Conservation (phyloP, 2,113 vertebrate genomes). For the Ia io region DNA sequence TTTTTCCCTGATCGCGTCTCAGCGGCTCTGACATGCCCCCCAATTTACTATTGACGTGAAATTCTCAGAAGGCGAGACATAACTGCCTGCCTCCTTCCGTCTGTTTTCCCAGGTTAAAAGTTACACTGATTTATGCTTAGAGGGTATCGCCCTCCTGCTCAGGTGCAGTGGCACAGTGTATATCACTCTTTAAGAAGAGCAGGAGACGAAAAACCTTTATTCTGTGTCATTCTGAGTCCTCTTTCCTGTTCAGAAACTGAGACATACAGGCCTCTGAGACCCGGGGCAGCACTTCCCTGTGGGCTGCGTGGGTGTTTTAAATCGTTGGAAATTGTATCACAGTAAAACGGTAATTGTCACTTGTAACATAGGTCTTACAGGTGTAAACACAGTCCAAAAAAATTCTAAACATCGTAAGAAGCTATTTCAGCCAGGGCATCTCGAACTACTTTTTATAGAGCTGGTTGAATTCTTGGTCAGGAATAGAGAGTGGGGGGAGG, state of each 20-base stretch:
- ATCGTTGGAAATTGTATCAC: not conserved
- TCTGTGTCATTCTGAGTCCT: slow-evolving; percentile 55
- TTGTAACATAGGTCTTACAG: not conserved
- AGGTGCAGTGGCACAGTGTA: slow-evolving; percentile 53
- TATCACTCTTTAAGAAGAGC: slow-evolving; percentile 45
- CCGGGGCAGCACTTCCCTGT: not conserved
- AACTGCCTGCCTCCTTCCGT: slow-evolving; percentile 78
- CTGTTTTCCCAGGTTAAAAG: slow-evolving; percentile 79
- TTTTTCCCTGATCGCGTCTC: slow-evolving; percentile 86
- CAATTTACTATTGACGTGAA: slow-evolving; percentile 92
- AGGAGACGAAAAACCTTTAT: slow-evolving; percentile 34
- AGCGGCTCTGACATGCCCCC: slow-evolving; percentile 87
- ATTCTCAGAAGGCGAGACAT: slow-evolving; percentile 83
- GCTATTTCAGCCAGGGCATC: accelerated
- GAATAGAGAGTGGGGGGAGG: accelerated
- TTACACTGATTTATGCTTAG: slow-evolving; percentile 84
- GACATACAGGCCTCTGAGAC: slow-evolving; percentile 58
- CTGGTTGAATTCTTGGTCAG: not conserved
- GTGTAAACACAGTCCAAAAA: not conserved
- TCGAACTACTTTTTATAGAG: not conserved
- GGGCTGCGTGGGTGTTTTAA: not conserved
- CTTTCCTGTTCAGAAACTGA: slow-evolving; percentile 69
- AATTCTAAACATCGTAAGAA: not conserved
- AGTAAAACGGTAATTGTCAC: not conserved
- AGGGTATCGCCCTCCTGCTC: slow-evolving; percentile 60